These are phyloP conservation scores for Phrynocephalus versicolor DNA, from an alignment of 2,113 vertebrate species.

Conservation along the genomic window DNA sequence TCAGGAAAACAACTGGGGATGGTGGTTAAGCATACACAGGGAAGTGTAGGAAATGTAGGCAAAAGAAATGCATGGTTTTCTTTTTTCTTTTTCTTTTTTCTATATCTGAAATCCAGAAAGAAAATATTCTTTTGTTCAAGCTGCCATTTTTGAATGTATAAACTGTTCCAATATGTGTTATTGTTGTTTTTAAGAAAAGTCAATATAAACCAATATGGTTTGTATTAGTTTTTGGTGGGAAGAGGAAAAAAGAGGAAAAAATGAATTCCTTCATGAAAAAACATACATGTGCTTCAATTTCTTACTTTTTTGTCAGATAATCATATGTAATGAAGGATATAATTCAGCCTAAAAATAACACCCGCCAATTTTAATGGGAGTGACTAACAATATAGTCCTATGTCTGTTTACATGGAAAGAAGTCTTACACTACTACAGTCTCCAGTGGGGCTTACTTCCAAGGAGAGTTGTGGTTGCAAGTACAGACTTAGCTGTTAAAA, in stretches of 20 bases:
- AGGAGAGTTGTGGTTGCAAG: neutral
- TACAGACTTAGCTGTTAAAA: neutral
- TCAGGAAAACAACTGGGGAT: neutral
- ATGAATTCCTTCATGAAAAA: neutral
- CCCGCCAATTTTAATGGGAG: neutral
- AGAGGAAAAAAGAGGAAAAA: neutral
- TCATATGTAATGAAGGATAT: neutral
- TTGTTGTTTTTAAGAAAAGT: neutral
- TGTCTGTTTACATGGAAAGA: neutral
- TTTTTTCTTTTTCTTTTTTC: neutral
- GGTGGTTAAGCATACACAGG: slow-evolving; percentile 17
- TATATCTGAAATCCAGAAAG: slow-evolving; percentile 31
- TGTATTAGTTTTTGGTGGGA: slow-evolving; percentile 27
- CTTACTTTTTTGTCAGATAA: neutral
- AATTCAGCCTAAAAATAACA: neutral
- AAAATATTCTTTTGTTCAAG: slow-evolving; percentile 19
- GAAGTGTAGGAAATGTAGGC: neutral
- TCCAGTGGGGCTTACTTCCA: neutral
- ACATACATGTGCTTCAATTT: neutral
- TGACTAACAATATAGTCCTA: neutral
- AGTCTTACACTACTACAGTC: too few species aligned
- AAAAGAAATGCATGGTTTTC: too few species aligned
- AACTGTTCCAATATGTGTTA: slow-evolving; percentile 5
- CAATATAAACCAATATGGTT: slow-evolving; percentile 23
- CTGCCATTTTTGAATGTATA: slow-evolving; percentile 38